phyloP scores from a whole-genome alignment of 2,888 invertebrate species.

The Aspidapion aeneum region DNA sequence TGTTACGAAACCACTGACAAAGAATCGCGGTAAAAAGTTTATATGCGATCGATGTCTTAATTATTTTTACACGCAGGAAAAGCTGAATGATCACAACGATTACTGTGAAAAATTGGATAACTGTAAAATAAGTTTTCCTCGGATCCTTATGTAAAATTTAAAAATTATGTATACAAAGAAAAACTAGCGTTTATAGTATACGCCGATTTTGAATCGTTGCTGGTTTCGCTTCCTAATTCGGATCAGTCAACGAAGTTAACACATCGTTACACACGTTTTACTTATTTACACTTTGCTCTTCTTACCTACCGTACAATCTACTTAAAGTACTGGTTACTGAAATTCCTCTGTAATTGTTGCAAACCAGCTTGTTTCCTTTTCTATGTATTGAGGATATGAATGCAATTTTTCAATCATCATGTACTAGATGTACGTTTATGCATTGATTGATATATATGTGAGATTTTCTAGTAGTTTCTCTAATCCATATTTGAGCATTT shows the following conservation, averaged over 20 bases:
- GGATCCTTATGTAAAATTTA: slow-evolving; percentile 7
- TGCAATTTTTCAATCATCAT: too few relatives aligned
- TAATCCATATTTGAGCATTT: too few relatives aligned
- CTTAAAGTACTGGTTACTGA: too few relatives aligned
- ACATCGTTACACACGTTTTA: too few relatives aligned
- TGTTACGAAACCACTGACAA: slow-evolving; percentile 9
- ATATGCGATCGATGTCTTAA: slow-evolving; percentile 27
- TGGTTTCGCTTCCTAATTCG: not conserved
- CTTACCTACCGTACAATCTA: too few relatives aligned
- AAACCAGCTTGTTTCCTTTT: too few relatives aligned
- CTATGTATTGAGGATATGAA: too few relatives aligned
- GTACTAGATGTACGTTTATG: too few relatives aligned
- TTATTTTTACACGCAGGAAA: slow-evolving; percentile 21
- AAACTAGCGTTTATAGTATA: not conserved
- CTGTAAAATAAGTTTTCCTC: slow-evolving; percentile 13
- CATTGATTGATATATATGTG: too few relatives aligned
- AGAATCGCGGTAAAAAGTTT: slow-evolving; percentile 11
- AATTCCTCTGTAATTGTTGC: too few relatives aligned
- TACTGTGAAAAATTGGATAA: slow-evolving; percentile 12
- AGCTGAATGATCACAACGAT: slow-evolving; percentile 10
- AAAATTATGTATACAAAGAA: slow-evolving; percentile 11
- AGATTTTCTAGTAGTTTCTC: too few relatives aligned
- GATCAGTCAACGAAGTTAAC: not conserved
- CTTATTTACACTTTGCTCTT: too few relatives aligned
- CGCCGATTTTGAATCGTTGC: not conserved